These are phyloP conservation scores for Anthoptus insignis DNA, from an alignment of 2,888 invertebrate species.

Conservation along the genomic window DNA sequence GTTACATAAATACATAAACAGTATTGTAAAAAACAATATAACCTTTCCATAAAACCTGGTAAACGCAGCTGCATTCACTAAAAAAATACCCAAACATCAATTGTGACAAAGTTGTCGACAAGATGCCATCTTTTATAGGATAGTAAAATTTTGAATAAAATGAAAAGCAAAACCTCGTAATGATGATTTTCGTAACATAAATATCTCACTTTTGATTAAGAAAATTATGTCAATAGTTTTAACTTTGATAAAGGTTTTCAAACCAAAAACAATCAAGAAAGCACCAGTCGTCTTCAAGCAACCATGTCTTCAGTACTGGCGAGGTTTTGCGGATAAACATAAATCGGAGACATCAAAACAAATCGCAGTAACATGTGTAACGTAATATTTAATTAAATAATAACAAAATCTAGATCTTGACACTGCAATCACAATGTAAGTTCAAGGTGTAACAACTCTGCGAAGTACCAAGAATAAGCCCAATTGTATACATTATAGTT, in stretches of 20 bases:
- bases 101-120: slow-evolving; percentile 31
- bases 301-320: slow-evolving; percentile 12
- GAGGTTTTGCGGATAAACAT: slow-evolving; percentile 62
- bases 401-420: too few species aligned
- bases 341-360: slow-evolving; percentile 64
- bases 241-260: slow-evolving; percentile 57
- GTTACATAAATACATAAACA: too few species aligned
- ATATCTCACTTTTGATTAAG: slow-evolving; percentile 32
- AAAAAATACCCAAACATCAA: not conserved
- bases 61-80: not conserved
- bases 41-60: not conserved
- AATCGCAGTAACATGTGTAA: slow-evolving; percentile 54
- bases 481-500: too few species aligned
- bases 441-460: too few species aligned
- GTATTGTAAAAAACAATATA: too few species aligned
- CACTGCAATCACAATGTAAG: too few species aligned
- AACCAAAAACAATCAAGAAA: slow-evolving; percentile 42
- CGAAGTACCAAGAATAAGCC: too few species aligned
- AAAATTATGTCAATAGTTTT: slow-evolving; percentile 59
- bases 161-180: slow-evolving; percentile 55
- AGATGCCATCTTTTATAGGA: slow-evolving; percentile 49
- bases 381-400: slow-evolving; percentile 33
- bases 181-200: slow-evolving; percentile 54
- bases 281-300: slow-evolving; percentile 15
- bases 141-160: slow-evolving; percentile 46